Evolutionary conservation across 1,140 invertebrate species (phyloP).

Genomic region (Papilio aristodemus): DNA sequence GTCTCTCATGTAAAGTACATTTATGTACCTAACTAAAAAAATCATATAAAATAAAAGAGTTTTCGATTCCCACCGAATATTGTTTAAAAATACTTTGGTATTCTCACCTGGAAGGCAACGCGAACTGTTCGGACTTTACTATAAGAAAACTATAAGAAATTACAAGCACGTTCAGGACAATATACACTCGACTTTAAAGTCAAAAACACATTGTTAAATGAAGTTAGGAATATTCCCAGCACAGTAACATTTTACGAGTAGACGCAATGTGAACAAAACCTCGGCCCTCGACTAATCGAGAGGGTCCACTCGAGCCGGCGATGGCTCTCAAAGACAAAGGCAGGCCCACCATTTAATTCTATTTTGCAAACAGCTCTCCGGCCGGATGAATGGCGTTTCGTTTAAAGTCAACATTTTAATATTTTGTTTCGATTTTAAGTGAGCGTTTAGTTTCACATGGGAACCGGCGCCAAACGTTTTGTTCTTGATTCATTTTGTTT

Average conservation of each 20-base stretch:
- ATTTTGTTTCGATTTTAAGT: slow-evolving; percentile 47
- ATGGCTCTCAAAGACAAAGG: slow-evolving; percentile 59
- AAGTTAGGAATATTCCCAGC: slow-evolving; percentile 45
- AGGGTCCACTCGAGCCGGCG: slow-evolving; percentile 33
- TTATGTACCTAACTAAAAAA: not conserved
- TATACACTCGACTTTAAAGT: slow-evolving; percentile 37
- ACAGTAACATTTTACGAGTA: slow-evolving; percentile 53
- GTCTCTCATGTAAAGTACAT: no score
- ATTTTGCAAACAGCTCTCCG: slow-evolving; percentile 69
- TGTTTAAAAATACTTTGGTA: slow-evolving; percentile 13
- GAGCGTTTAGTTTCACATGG: slow-evolving; percentile 49
- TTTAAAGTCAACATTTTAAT: slow-evolving; percentile 49
- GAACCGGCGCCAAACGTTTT: slow-evolving; percentile 42
- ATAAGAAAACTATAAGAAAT: slow-evolving; percentile 26
- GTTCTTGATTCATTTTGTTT: not conserved
- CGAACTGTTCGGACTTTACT: not conserved
- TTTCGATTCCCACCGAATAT: not conserved
- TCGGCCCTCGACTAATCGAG: slow-evolving; percentile 54
- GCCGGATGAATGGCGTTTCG: slow-evolving; percentile 44
- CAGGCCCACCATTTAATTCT: slow-evolving; percentile 56
- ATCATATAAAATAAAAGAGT: not conserved
- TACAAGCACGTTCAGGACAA: slow-evolving; percentile 32
- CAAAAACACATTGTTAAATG: slow-evolving; percentile 46
- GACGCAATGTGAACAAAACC: slow-evolving; percentile 39
- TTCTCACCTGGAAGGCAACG: not conserved